phyloP scores from a whole-genome alignment of 2,888 invertebrate species.

The Hermaeophaga mercurialis region DNA sequence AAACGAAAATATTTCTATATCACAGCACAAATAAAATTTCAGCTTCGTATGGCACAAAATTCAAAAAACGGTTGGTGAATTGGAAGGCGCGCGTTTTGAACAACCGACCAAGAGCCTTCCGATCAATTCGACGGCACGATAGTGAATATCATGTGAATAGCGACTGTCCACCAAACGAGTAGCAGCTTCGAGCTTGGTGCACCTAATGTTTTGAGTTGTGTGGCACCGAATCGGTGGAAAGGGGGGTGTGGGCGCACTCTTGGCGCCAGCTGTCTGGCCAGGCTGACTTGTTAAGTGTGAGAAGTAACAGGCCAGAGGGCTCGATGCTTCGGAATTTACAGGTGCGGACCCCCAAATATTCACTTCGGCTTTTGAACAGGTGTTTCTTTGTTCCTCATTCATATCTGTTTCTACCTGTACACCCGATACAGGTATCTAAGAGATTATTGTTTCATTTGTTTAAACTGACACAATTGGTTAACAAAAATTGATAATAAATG shows the following conservation, averaged over 20 bases:
- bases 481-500: too few species aligned
- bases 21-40: constrained; percentile 22
- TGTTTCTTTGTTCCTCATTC: background rate
- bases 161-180: constrained; percentile 5
- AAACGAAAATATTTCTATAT: constrained; percentile 24
- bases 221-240: constrained; percentile 33
- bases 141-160: too few species aligned
- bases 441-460: too few species aligned
- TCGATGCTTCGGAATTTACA: constrained; percentile 58
- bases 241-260: constrained; percentile 62
- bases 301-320: constrained; percentile 57
- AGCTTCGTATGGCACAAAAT: constrained; percentile 6
- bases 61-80: background rate
- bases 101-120: background rate
- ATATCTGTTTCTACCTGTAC: too few species aligned
- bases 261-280: constrained; percentile 59
- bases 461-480: too few species aligned
- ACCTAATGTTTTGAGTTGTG: constrained; percentile 50
- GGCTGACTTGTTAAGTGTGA: constrained; percentile 54
- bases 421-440: too few species aligned
- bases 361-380: constrained; percentile 3
- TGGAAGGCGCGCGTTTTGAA: constrained; percentile 5
- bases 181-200: constrained; percentile 36
- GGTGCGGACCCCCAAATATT: constrained; percentile 23
- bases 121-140: too few species aligned